Percentiles rank a stretch among this genome's conserved stretches.
Conservation (phyloP, 2,113 vertebrate species). For the Azemiops feae region DNA sequence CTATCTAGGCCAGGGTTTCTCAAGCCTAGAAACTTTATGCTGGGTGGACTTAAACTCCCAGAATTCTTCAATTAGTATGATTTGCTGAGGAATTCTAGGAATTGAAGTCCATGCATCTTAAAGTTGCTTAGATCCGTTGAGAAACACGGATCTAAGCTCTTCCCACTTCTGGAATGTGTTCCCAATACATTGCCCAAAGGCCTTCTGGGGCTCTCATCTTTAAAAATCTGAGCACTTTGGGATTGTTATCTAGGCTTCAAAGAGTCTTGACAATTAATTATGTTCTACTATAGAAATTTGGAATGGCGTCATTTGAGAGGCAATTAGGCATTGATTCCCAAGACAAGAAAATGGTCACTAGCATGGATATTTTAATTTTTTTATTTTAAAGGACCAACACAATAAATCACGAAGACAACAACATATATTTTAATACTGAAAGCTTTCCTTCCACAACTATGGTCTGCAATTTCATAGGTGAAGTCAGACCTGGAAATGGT, state of each 20-base stretch:
- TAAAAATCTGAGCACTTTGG: background rate
- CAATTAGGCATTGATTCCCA: conserved; percentile 35
- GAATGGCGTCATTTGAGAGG: background rate
- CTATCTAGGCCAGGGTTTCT: background rate
- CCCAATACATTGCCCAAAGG: background rate
- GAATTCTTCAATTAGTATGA: background rate
- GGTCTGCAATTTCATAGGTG: conserved; percentile 50
- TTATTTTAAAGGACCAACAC: conserved; percentile 75
- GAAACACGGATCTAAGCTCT: background rate
- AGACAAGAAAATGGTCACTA: conserved; percentile 62
- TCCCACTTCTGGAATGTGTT: background rate
- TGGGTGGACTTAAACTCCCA: background rate
- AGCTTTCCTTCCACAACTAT: conserved; percentile 64
- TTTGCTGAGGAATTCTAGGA: background rate
- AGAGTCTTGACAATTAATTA: background rate
- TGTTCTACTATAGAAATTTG: background rate
- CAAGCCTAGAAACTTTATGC: background rate
- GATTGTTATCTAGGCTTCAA: background rate
- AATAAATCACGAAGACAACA: conserved; percentile 69
- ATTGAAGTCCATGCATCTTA: background rate
- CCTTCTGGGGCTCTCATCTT: background rate
- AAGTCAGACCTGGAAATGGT: conserved; percentile 53
- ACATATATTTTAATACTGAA: conserved; percentile 64
- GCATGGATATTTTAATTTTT: conserved; percentile 55
- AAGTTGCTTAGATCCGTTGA: background rate